Percentiles rank a stretch among this genome's conserved stretches.
Conservation (phyloP, 2,113 vertebrate genomes). For the Rhea americana region DNA sequence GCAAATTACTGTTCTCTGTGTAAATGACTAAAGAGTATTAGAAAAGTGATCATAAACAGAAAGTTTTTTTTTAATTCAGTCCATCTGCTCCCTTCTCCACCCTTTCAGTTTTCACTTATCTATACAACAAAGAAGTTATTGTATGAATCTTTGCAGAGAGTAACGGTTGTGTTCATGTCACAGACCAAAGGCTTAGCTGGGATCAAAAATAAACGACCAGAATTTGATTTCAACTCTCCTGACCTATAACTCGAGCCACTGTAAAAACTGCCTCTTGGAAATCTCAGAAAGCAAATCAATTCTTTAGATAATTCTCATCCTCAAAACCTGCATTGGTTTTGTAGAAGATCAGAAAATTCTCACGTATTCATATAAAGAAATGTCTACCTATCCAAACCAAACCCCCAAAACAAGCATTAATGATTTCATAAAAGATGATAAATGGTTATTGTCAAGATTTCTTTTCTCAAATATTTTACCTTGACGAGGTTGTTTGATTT, state of each 20-base stretch:
- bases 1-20: neutral
- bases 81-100: neutral
- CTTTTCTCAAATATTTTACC: neutral
- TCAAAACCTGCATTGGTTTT: neutral
- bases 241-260: neutral
- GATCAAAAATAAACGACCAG: neutral
- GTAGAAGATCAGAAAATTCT: neutral
- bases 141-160: neutral
- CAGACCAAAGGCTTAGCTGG: neutral
- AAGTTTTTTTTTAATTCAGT: neutral
- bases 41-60: neutral
- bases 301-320: neutral
- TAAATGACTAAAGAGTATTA: neutral
- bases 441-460: neutral
- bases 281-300: neutral
- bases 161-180: neutral
- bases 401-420: neutral
- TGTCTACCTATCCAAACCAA: neutral
- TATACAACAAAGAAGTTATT: neutral
- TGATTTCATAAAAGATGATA: neutral
- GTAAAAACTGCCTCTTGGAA: neutral
- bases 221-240: neutral
- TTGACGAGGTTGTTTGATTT: neutral
- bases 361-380: neutral
- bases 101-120: neutral